Evolutionary conservation across 2,113 vertebrate species (phyloP).

Genomic region (Salvelinus fontinalis): DNA sequence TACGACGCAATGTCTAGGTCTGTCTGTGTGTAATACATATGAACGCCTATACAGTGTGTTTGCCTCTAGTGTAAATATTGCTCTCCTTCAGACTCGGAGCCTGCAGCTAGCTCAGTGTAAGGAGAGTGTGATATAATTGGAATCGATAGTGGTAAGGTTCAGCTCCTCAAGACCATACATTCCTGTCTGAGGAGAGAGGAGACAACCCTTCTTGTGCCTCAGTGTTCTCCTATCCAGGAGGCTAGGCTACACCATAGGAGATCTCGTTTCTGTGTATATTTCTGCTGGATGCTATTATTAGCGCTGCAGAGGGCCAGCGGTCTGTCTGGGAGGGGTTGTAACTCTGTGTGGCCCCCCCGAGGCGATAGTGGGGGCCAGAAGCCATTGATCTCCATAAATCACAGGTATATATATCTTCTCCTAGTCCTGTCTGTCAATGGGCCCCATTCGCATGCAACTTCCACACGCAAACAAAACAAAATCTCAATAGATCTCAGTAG

Average conservation of each 20-base stretch:
- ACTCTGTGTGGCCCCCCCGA: constrained; percentile 10
- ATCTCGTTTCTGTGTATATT: constrained; percentile 58
- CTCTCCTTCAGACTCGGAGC: too few species aligned
- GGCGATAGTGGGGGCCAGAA: constrained; percentile 27
- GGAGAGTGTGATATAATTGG: too few species aligned
- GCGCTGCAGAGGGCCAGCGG: constrained; percentile 52
- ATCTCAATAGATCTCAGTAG: background rate
- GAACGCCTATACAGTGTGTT: too few species aligned
- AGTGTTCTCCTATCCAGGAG: constrained; percentile 32
- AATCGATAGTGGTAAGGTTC: background rate
- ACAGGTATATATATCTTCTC: background rate
- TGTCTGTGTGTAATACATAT: too few species aligned
- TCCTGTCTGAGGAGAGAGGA: constrained; percentile 24
- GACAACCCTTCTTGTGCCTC: constrained; percentile 31
- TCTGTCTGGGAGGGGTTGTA: constrained; percentile 25
- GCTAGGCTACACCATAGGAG: constrained; percentile 44
- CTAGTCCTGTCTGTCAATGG: background rate
- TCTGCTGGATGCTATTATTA: constrained; percentile 66
- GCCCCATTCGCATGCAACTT: background rate
- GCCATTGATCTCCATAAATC: constrained; percentile 29
- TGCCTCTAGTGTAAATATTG: too few species aligned
- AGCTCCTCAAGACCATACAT: constrained; percentile 51
- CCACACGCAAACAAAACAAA: background rate
- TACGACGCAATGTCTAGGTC: too few species aligned
- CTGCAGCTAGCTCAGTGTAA: too few species aligned